These are phyloP conservation scores for Apus apus DNA, from an alignment of 2,113 vertebrate species.

Conservation along the genomic window DNA sequence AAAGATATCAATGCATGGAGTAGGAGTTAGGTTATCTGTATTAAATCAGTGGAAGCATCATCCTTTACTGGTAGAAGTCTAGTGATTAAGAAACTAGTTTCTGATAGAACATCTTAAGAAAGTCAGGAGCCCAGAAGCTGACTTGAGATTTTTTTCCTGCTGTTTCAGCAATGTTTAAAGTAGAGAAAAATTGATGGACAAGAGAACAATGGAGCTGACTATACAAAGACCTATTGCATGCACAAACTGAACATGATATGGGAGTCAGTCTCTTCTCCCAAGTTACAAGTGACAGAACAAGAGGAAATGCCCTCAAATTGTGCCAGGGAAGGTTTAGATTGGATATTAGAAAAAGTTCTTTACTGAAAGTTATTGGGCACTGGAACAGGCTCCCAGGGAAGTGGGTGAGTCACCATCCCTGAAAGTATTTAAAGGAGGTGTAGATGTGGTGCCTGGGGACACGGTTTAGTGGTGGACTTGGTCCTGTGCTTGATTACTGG, in stretches of 20 bases:
- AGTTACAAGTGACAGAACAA: no score
- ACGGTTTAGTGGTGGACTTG: no score
- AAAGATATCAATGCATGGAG: neutral
- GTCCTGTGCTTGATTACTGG: no score
- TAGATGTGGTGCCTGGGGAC: no score
- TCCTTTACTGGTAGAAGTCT: neutral
- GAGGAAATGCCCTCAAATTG: no score
- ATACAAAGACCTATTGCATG: neutral
- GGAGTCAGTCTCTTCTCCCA: no score
- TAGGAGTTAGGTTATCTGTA: neutral
- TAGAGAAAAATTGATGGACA: neutral
- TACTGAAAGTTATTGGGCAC: no score
- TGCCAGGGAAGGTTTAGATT: no score
- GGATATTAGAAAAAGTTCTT: no score
- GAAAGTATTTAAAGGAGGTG: no score
- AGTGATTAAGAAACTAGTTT: neutral
- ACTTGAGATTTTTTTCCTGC: neutral
- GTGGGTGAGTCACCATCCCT: no score
- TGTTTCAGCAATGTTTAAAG: neutral
- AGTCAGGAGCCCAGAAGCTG: neutral
- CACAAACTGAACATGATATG: neutral
- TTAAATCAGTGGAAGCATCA: neutral
- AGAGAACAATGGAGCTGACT: neutral
- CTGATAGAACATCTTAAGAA: neutral
- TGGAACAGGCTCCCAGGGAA: no score